phyloP scores from a whole-genome alignment of 1,140 invertebrate genomes.

The Zophobas atratus region DNA sequence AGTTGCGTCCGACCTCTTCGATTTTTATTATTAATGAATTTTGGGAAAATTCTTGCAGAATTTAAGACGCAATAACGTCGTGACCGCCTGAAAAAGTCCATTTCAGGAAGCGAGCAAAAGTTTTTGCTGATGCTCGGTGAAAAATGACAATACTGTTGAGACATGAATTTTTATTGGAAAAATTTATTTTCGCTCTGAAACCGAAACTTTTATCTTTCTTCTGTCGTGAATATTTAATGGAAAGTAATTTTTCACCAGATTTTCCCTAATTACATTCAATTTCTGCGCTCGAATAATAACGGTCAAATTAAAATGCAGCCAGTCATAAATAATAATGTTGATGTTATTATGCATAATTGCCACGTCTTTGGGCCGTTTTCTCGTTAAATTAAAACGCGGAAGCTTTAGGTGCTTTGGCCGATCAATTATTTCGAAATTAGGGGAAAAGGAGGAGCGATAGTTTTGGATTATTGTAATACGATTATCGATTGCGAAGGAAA shows the following conservation, averaged over 20 bases:
- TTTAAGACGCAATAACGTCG: not conserved
- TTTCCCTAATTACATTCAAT: not conserved
- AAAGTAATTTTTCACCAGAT: not conserved
- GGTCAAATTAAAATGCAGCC: not conserved
- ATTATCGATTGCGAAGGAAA: no score
- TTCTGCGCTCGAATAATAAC: not conserved
- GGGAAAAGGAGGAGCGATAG: no score
- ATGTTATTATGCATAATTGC: no score
- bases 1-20: no score
- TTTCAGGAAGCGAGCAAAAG: not conserved
- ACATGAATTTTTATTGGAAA: conserved; percentile 40
- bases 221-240: conserved; percentile 26
- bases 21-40: no score
- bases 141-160: conserved; percentile 33
- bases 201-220: conserved; percentile 16
- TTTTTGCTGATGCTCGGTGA: conserved; percentile 33
- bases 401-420: no score
- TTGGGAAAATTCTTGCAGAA: not conserved
- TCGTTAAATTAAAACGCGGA: no score
- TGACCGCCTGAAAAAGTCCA: conserved; percentile 14
- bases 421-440: no score
- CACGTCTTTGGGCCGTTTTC: no score
- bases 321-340: not conserved
- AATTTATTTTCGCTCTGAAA: conserved; percentile 18
- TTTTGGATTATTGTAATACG: no score